Evolutionary conservation across 2,113 vertebrate genomes (phyloP).

Genomic region (Hippocampus mohnikei): DNA sequence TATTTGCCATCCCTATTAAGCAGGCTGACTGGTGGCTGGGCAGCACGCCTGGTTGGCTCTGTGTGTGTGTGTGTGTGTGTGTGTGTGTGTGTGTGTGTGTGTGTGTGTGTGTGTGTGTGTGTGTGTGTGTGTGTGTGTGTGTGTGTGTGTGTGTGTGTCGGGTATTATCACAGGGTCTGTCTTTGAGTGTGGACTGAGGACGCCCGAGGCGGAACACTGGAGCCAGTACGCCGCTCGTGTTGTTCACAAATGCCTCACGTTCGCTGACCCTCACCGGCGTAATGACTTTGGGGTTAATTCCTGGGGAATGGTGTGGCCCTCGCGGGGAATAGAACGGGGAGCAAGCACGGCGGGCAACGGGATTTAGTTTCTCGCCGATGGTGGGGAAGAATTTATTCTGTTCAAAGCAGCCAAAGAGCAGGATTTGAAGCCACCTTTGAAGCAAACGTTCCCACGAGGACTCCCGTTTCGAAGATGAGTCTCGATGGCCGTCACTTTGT

Average conservation of each 20-base stretch:
- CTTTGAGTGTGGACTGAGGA: conserved; percentile 25
- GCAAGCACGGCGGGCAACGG: conserved; percentile 18
- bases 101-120: conserved; percentile 14
- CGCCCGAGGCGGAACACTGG: conserved; percentile 41
- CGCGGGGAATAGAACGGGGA: conserved; percentile 37
- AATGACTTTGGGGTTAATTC: conserved; percentile 68
- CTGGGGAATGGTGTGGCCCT: conserved; percentile 40
- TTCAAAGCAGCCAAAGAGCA: neutral
- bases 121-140: conserved; percentile 18
- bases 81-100: conserved; percentile 20
- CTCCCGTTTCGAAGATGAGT: neutral
- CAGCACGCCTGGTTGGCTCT: conserved; percentile 36
- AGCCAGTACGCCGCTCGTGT: conserved; percentile 50
- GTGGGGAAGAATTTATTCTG: neutral
- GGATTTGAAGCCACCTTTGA: neutral
- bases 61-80: conserved; percentile 22
- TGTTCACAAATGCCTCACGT: conserved; percentile 65
- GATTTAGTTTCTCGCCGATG: neutral
- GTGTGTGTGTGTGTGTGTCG: conserved; percentile 17
- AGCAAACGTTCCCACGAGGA: neutral
- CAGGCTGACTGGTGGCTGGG: conserved; percentile 53
- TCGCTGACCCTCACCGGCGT: conserved; percentile 61
- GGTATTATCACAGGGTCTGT: conserved; percentile 25
- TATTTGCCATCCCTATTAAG: conserved; percentile 64
- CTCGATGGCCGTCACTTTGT: neutral